Evolutionary conservation across 2,888 invertebrate genomes (phyloP).

Genomic region (Congeria kusceri): DNA sequence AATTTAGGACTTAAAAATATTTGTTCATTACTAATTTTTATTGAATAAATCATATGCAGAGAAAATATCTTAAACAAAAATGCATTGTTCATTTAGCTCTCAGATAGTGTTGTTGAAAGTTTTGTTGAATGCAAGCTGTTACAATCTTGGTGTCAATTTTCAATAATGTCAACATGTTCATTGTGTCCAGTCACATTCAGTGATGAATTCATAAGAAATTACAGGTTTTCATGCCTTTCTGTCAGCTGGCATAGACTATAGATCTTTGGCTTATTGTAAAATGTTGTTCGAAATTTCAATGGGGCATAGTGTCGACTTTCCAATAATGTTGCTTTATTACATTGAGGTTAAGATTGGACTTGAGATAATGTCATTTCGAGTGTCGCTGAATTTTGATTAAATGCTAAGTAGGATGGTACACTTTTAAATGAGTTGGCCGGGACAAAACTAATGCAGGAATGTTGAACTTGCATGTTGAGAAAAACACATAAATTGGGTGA

Average conservation of each 20-base stretch:
- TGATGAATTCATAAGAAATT: conserved; percentile 36
- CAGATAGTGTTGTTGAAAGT: no score
- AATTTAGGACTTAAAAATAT: no score
- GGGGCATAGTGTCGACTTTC: conserved; percentile 29
- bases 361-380: conserved; percentile 33
- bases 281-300: conserved; percentile 15
- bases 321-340: conserved; percentile 14
- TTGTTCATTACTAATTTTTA: no score
- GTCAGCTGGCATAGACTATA: neutral
- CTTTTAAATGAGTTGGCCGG: no score
- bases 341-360: conserved; percentile 17
- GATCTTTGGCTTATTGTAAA: conserved; percentile 5
- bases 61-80: neutral
- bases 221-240: conserved; percentile 9
- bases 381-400: conserved; percentile 12
- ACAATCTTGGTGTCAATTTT: no score
- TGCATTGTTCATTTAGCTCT: neutral
- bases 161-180: no score
- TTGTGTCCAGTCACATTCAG: no score
- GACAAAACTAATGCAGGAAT: no score
- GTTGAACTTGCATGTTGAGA: no score
- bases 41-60: neutral
- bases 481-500: no score
- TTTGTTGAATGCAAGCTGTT: no score
- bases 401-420: neutral